These are phyloP conservation scores for Glossosoma conforme DNA, from an alignment of 1,140 invertebrate genomes.

Conservation along the genomic window DNA sequence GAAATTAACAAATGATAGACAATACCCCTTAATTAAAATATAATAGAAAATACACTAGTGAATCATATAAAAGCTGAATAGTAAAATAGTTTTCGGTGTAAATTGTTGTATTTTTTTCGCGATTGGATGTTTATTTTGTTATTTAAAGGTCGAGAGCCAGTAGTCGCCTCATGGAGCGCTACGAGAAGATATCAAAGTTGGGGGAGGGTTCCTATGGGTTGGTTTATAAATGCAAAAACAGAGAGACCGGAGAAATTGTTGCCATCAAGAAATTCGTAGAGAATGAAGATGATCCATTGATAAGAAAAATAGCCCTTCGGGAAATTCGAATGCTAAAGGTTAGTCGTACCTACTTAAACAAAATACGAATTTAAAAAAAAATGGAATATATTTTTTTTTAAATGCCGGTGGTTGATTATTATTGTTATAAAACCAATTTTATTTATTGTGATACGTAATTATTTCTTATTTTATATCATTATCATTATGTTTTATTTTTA, in stretches of 20 bases:
- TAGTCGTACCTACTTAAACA: no score
- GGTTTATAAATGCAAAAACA: conserved; percentile 97
- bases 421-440: no score
- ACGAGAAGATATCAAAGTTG: conserved; percentile 93
- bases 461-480: no score
- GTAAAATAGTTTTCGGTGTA: not conserved
- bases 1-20: not conserved
- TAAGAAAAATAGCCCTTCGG: conserved; percentile 94
- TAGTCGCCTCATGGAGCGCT: conserved; percentile 93
- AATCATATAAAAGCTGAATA: no score
- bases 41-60: no score
- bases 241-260: conserved; percentile 92
- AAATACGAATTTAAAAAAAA: no score
- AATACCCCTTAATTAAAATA: not conserved
- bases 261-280: conserved; percentile 99
- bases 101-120: not conserved
- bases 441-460: no score
- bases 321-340: conserved; percentile 98
- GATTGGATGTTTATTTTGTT: not conserved
- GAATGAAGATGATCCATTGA: conserved; percentile 97
- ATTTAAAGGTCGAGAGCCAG: conserved; percentile 68
- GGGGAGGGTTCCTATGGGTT: conserved; percentile 98
- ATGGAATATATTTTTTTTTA: no score
- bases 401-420: no score
- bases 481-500: no score